Evolutionary conservation across 2,888 invertebrate species (phyloP).

Genomic region (Chalcosyrphus nemorum): DNA sequence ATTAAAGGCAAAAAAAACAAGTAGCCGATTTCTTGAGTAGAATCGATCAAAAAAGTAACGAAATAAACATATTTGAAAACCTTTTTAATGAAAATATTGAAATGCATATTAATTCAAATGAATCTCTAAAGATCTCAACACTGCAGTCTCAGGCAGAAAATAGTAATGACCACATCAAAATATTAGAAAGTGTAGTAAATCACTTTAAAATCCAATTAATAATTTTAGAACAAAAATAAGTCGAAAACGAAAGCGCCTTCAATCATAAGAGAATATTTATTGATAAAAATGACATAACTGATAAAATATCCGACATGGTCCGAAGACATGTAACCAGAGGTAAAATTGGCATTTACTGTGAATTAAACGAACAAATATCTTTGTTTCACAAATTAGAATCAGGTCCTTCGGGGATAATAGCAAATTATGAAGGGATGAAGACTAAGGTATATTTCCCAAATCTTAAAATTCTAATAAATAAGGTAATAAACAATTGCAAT

Average conservation of each 20-base stretch:
- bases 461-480: background rate
- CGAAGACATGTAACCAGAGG: too few species aligned
- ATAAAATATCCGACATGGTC: too few species aligned
- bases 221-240: background rate
- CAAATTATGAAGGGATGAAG: background rate
- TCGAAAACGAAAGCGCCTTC: too few species aligned
- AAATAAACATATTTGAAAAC: too few species aligned
- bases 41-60: too few species aligned
- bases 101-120: background rate
- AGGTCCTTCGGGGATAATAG: background rate
- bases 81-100: too few species aligned
- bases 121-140: background rate
- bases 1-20: background rate
- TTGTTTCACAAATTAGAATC: background rate
- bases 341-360: too few species aligned
- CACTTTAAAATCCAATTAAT: background rate
- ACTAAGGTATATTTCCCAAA: background rate
- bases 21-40: too few species aligned
- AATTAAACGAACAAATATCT: background rate
- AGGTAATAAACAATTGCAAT: background rate
- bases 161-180: background rate
- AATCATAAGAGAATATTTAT: too few species aligned
- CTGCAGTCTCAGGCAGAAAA: background rate
- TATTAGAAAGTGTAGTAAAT: background rate
- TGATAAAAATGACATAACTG: too few species aligned